Percentiles rank a stretch among this genome's conserved stretches.
Evolutionary conservation across 2,888 invertebrate species (phyloP).

Genomic region (Nomada ruficornis): DNA sequence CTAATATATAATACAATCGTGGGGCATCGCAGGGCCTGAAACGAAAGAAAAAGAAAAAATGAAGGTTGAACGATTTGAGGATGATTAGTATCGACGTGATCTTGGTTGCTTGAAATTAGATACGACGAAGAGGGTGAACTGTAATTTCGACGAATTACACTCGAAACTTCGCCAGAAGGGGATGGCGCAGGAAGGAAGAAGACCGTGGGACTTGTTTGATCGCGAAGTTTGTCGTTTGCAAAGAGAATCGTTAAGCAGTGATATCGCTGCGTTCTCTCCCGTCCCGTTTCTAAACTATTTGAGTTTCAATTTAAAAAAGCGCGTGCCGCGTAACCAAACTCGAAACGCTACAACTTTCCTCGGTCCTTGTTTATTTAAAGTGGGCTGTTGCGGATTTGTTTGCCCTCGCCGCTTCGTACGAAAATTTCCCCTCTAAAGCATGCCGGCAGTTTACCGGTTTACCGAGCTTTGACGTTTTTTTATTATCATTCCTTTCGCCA

Average conservation of each 20-base stretch:
- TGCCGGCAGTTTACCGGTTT: background rate
- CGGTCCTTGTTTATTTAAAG: slow-evolving; percentile 36
- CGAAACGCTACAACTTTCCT: slow-evolving; percentile 27
- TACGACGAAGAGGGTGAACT: slow-evolving; percentile 36
- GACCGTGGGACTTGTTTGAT: slow-evolving; percentile 59
- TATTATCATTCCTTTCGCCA: background rate
- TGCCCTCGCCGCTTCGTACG: slow-evolving; percentile 27
- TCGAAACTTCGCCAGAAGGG: slow-evolving; percentile 41
- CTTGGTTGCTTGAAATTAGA: slow-evolving; percentile 36
- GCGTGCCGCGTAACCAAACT: slow-evolving; percentile 40
- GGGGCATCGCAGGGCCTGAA: background rate
- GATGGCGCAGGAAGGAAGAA: slow-evolving; percentile 8
- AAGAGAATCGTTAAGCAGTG: slow-evolving; percentile 66
- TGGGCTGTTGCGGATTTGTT: slow-evolving; percentile 35
- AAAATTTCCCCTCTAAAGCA: slow-evolving; percentile 21
- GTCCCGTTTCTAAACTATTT: slow-evolving; percentile 51
- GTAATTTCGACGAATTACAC: slow-evolving; percentile 61
- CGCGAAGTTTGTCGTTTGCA: slow-evolving; percentile 55
- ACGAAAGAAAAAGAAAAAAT: background rate
- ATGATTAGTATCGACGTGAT: slow-evolving; percentile 39
- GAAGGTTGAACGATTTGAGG: background rate
- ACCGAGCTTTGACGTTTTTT: background rate
- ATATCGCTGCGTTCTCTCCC: slow-evolving; percentile 29
- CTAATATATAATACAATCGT: background rate
- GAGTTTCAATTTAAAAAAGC: slow-evolving; percentile 62